Base-by-base conservation (phyloP, 2,888 invertebrate species). In the Xestia xanthographa region DNA sequence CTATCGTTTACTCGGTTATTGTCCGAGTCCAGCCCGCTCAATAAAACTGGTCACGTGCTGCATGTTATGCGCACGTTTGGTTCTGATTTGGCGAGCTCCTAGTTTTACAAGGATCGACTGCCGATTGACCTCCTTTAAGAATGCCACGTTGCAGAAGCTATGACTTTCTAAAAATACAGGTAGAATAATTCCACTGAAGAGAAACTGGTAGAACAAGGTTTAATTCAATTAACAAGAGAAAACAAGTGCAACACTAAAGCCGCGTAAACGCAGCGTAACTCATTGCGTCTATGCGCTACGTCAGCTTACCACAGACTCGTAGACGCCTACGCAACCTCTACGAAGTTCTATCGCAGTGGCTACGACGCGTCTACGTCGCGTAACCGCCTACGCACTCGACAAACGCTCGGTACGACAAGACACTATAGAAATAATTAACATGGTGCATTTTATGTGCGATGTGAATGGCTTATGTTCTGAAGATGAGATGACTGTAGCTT, bases 1-100 rank as follows among this genome's bases (percentile, higher is more conserved):
- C 38, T 45, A 62, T 58, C 45, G 26, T 76, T 72, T 68, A 62
- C n/a, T 60, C 41, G 38, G 56, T 56, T 77, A 41, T 81, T 77
- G 66, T 66, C 34, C 17, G 82, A 50, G 34, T 65, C 26, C n/a
- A 38, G 5, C 41, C 11, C 20, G 56, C 48, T 81, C 56, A 41
- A 60, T 77, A 67, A 83, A 81, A 60, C 82, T 67, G 43, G 73
- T 81, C 83, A 83, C 83, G 83, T 85, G 67, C 69, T 63, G 34
- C 43, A 62, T 80, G 69, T 80, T 82, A 72, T 60, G 66, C 43
- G 72, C 82, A 77, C 83, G 77, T 77, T 65, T 75, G 66, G 50
- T 62, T 83, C 62, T 80, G 81, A 76, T 85, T 80, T 85, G 65
- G 84, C 71, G 41, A 70, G 62, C 20, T 68, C n/a, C 72, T 85